phyloP scores from a whole-genome alignment of 2,888 invertebrate species.

The Stegophylla sp. region DNA sequence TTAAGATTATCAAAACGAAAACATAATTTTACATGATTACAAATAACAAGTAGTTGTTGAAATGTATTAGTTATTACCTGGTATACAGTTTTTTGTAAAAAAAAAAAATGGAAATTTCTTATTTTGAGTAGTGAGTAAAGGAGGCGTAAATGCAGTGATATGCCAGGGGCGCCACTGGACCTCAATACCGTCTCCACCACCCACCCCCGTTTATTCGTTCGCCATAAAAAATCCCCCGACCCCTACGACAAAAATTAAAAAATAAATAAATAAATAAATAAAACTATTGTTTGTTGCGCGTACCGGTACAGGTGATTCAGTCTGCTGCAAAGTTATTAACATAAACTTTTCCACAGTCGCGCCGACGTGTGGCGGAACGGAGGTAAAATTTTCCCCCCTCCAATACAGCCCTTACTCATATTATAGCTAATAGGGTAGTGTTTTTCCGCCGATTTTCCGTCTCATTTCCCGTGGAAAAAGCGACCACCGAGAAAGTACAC shows the following conservation, averaged over 20 bases:
- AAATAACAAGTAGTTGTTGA: too few relatives aligned
- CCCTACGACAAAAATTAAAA: too few relatives aligned
- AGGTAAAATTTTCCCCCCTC: not conserved
- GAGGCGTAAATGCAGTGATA: too few relatives aligned
- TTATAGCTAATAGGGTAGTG: not conserved
- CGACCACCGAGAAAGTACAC: not conserved
- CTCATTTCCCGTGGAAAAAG: conserved; percentile 41
- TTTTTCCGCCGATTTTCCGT: conserved; percentile 36
- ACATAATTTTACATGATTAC: too few relatives aligned
- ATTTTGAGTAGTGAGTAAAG: too few relatives aligned
- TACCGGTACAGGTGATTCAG: not conserved
- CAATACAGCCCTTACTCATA: not conserved
- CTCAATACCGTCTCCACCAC: not conserved
- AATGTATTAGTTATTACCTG: too few relatives aligned
- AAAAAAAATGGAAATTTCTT: too few relatives aligned
- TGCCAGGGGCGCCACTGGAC: too few relatives aligned
- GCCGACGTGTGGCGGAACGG: not conserved
- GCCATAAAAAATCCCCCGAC: not conserved
- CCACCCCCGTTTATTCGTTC: too few relatives aligned
- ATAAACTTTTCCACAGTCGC: not conserved
- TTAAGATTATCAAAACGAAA: too few relatives aligned
- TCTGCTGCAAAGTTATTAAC: not conserved
- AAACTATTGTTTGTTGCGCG: not conserved
- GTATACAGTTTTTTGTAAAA: not conserved
- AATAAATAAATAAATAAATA: not conserved